A percentile compares a stretch with the other conserved stretches of the same genome.
These are phyloP conservation scores for Megathymus violae DNA, from an alignment of 1,140 invertebrate species.

Conservation along the genomic window DNA sequence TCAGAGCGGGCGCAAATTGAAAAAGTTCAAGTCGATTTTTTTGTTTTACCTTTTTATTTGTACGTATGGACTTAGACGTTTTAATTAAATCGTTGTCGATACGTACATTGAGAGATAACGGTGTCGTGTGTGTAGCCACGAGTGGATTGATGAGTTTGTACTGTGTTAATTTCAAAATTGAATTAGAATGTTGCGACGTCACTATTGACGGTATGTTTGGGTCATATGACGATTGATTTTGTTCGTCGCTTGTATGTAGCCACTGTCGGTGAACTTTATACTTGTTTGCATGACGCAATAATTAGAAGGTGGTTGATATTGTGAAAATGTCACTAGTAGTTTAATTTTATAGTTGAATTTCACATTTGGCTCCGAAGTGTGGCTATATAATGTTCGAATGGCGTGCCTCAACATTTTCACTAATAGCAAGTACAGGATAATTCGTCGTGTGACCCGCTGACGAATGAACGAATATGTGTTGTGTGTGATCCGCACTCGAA, in stretches of 20 bases:
- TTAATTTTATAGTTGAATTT: slow-evolving; percentile 21
- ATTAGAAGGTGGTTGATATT: slow-evolving; percentile 25
- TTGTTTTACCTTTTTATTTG: too few relatives aligned
- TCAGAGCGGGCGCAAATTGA: background rate
- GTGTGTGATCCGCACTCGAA: slow-evolving; percentile 64
- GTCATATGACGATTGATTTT: slow-evolving; percentile 20
- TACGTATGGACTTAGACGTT: too few relatives aligned
- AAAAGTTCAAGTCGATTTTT: background rate
- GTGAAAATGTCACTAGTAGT: slow-evolving; percentile 13
- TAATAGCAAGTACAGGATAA: too few relatives aligned
- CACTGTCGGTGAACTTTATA: background rate
- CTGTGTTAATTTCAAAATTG: too few relatives aligned
- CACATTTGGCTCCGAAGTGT: too few relatives aligned
- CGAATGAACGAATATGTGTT: slow-evolving; percentile 22
- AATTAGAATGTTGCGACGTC: slow-evolving; percentile 2
- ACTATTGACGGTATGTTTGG: slow-evolving; percentile 3
- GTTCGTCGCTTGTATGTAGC: background rate
- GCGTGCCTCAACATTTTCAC: too few relatives aligned
- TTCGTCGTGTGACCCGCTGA: slow-evolving; percentile 9
- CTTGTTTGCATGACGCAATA: background rate
- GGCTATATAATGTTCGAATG: too few relatives aligned
- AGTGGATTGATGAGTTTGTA: too few relatives aligned
- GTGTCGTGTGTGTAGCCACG: too few relatives aligned
- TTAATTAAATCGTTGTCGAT: too few relatives aligned
- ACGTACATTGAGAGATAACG: too few relatives aligned